phyloP scores from a whole-genome alignment of 2,113 vertebrate species.

The Oriolus oriolus region DNA sequence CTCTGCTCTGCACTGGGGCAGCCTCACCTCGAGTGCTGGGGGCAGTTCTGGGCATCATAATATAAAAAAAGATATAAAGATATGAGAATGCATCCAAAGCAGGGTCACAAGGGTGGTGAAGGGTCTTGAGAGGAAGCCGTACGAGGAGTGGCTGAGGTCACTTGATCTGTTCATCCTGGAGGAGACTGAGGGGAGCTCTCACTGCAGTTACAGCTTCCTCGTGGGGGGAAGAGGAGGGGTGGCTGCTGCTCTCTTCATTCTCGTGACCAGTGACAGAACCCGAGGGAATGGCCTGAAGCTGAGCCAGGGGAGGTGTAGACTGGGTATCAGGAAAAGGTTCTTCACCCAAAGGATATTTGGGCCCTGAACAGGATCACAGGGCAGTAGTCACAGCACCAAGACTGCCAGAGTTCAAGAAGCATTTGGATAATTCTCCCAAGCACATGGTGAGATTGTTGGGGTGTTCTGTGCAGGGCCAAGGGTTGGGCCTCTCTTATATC shows the following conservation, averaged over 20 bases:
- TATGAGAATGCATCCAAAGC: neutral
- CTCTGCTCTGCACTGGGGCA: fast-evolving
- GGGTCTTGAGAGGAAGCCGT: fast-evolving
- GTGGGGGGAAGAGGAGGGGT: fast-evolving
- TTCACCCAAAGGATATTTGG: neutral
- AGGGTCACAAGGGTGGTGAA: neutral
- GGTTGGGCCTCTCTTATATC: neutral
- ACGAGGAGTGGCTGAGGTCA: fast-evolving
- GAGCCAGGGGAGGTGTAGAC: neutral
- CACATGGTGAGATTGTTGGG: neutral
- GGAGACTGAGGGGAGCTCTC: too few species aligned
- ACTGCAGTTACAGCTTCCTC: fast-evolving
- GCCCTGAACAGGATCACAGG: neutral
- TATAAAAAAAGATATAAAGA: neutral
- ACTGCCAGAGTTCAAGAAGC: neutral
- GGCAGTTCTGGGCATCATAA: neutral
- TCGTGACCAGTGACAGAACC: fast-evolving
- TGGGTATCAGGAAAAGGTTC: neutral
- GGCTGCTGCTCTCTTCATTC: neutral
- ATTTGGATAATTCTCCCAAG: neutral
- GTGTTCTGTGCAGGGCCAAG: too few species aligned
- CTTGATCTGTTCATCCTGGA: neutral
- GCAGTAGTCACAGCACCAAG: neutral
- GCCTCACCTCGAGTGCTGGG: neutral
- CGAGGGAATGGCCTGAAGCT: fast-evolving